Conservation (phyloP, 2,888 invertebrate species). For the Acronicta psi region DNA sequence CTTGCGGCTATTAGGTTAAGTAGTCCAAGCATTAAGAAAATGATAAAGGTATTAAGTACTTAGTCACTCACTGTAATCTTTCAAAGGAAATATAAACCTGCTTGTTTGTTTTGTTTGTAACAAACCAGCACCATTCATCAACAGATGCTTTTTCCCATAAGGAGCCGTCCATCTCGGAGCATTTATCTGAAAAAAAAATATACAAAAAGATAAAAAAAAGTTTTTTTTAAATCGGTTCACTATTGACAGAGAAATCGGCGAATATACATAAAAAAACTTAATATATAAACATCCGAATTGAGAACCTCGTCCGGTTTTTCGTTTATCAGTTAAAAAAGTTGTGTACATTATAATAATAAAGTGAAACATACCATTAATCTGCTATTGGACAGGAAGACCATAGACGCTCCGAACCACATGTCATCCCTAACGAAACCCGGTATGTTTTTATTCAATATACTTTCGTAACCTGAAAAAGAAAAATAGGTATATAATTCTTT, state of each 20-base stretch:
- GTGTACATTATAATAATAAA: background rate
- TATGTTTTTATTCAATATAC: slow-evolving; percentile 30
- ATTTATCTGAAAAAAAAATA: slow-evolving; percentile 42
- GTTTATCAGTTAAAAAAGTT: too few relatives aligned
- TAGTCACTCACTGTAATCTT: slow-evolving; percentile 26
- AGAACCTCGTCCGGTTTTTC: too few relatives aligned
- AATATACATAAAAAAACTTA: too few relatives aligned
- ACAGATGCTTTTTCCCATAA: slow-evolving; percentile 65
- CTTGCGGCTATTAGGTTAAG: too few relatives aligned
- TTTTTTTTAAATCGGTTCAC: too few relatives aligned
- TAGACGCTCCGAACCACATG: slow-evolving; percentile 83
- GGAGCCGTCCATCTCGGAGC: slow-evolving; percentile 75
- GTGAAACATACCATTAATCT: slow-evolving; percentile 68
- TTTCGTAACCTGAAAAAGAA: slow-evolving; percentile 21
- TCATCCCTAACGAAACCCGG: slow-evolving; percentile 68
- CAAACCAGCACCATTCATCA: slow-evolving; percentile 76
- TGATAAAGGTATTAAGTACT: background rate
- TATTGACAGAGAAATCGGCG: too few relatives aligned
- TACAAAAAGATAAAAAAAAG: too few relatives aligned
- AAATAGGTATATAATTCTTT: background rate
- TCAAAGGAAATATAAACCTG: slow-evolving; percentile 61
- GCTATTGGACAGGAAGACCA: slow-evolving; percentile 66
- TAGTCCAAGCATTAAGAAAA: too few relatives aligned
- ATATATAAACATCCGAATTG: too few relatives aligned
- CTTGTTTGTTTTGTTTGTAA: slow-evolving; percentile 56